phyloP scores from a whole-genome alignment of 53 echinoderm and acorn worm species.

The Holothuria leucospilota region DNA sequence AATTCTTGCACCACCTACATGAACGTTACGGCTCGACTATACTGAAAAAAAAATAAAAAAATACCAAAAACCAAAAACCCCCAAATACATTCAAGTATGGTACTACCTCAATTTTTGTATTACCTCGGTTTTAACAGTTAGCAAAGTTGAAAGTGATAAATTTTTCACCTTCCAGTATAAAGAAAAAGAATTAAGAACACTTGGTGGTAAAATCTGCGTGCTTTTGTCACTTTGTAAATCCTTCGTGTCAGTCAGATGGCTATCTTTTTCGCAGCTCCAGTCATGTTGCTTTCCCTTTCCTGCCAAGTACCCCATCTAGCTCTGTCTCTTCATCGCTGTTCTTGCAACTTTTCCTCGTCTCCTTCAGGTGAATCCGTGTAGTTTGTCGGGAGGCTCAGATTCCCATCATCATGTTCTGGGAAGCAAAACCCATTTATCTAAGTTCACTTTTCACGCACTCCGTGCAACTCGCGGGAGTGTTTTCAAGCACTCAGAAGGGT shows the following conservation, averaged over 20 bases:
- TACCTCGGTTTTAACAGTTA: too few species aligned
- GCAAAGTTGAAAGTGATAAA: too few species aligned
- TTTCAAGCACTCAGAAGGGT: constrained; percentile 16
- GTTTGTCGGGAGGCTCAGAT: constrained; percentile 28
- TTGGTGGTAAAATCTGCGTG: not conserved
- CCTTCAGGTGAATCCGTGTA: constrained; percentile 37
- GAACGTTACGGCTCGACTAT: too few species aligned
- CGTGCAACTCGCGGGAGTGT: constrained; percentile 19
- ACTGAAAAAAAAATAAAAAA: too few species aligned
- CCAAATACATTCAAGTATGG: too few species aligned
- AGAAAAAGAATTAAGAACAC: too few species aligned
- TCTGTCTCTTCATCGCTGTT: not conserved
- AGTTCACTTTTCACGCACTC: constrained; percentile 35
- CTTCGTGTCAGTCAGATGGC: not conserved
- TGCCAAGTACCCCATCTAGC: constrained; percentile 19
- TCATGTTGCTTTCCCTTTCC: constrained; percentile 2
- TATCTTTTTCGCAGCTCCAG: constrained; percentile 6
- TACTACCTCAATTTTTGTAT: too few species aligned
- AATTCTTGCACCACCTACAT: too few species aligned
- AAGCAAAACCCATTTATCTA: constrained; percentile 47
- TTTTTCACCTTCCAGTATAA: too few species aligned
- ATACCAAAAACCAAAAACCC: too few species aligned
- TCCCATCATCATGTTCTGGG: constrained; percentile 36
- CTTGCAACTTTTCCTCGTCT: constrained; percentile 26
- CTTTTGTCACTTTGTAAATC: not conserved